These are phyloP conservation scores for Vanessa tameamea DNA, from an alignment of 1,140 invertebrate species.

Conservation along the genomic window DNA sequence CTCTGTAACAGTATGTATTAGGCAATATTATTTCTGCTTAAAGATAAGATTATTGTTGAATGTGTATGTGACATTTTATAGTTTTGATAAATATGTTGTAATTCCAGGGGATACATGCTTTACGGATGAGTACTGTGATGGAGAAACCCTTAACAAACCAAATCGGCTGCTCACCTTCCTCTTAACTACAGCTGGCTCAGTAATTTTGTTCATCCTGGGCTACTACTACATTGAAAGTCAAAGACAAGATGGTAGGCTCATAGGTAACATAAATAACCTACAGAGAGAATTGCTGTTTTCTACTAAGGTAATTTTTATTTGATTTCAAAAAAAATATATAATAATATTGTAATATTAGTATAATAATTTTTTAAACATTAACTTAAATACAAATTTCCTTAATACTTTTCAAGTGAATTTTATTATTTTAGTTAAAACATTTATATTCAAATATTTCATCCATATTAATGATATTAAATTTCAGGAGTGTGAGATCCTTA, in stretches of 20 bases:
- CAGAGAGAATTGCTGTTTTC: conserved; percentile 77
- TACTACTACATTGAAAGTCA: conserved; percentile 89
- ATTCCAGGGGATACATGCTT: conserved; percentile 67
- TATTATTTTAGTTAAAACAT: neutral
- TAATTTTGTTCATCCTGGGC: conserved; percentile 87
- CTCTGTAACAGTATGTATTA: neutral
- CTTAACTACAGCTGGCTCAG: conserved; percentile 84
- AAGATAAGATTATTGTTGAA: conserved; percentile 5
- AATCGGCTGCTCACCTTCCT: conserved; percentile 78
- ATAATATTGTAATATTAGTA: no score
- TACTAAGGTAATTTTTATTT: conserved; percentile 66
- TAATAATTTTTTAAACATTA: no score
- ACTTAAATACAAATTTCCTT: no score
- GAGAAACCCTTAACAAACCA: conserved; percentile 51
- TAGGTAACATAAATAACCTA: conserved; percentile 76
- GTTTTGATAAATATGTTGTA: neutral
- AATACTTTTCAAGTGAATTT: no score
- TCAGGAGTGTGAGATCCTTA: conserved; percentile 84
- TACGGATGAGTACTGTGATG: conserved; percentile 69
- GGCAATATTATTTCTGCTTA: neutral
- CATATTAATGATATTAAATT: conserved; percentile 14
- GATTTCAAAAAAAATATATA: neutral
- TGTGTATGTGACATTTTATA: neutral
- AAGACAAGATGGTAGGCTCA: conserved; percentile 81
- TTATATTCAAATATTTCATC: neutral